phyloP scores from a whole-genome alignment of 1,140 invertebrate species.

The Leptestheria dahalacensis region DNA sequence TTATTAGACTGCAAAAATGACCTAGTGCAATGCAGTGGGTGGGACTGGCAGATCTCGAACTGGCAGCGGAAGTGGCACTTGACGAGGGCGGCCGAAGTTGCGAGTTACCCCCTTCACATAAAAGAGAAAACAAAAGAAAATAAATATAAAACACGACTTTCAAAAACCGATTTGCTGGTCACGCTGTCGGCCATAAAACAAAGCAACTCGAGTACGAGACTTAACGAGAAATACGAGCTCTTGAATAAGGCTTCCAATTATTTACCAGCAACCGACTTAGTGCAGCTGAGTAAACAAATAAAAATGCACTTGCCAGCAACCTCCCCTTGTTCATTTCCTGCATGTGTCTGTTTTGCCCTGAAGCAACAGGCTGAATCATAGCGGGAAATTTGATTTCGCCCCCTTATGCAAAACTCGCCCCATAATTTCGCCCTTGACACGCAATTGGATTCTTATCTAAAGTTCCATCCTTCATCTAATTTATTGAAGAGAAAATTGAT shows the following conservation, averaged over 20 bases:
- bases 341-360: not conserved
- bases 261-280: not conserved
- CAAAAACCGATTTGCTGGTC: too few species aligned
- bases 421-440: too few species aligned
- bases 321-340: not conserved
- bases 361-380: not conserved
- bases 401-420: too few species aligned
- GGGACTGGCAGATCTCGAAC: constrained; percentile 8
- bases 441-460: too few species aligned
- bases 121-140: not conserved
- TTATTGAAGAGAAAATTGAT: too few species aligned
- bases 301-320: not conserved
- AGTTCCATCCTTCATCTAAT: too few species aligned
- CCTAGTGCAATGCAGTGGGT: not conserved
- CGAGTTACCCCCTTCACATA: not conserved
- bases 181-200: too few species aligned
- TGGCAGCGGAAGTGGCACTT: constrained; percentile 8
- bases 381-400: too few species aligned
- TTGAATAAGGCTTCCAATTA: not conserved
- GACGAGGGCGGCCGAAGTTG: constrained; percentile 1
- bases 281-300: constrained; percentile 1
- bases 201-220: not conserved
- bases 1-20: not conserved
- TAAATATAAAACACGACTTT: not conserved
- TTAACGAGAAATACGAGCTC: not conserved